Conservation (phyloP, 1,140 invertebrate genomes). For the Holotrichia oblita region DNA sequence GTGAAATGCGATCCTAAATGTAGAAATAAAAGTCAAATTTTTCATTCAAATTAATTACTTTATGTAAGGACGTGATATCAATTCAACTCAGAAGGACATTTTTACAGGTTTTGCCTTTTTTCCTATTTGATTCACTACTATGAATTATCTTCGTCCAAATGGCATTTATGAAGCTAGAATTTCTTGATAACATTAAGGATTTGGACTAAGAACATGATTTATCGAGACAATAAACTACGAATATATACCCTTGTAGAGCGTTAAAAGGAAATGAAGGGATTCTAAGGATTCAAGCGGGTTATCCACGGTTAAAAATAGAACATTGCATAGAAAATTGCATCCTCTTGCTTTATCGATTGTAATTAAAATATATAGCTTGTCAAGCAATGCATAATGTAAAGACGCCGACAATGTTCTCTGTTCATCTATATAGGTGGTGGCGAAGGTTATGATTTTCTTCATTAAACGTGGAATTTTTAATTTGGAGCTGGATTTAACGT, state of each 20-base stretch:
- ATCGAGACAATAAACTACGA: background rate
- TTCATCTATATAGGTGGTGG: background rate
- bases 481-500: background rate
- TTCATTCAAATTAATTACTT: no score
- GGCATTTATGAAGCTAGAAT: no score
- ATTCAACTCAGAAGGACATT: no score
- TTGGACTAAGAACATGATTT: background rate
- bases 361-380: background rate
- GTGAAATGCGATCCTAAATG: no score
- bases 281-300: constrained; percentile 1
- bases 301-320: background rate
- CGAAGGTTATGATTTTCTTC: background rate
- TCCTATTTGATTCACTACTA: no score
- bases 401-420: background rate
- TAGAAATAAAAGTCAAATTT: no score
- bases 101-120: no score
- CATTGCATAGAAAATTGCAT: background rate
- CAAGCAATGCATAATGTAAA: background rate
- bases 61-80: no score
- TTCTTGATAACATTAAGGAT: background rate
- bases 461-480: background rate
- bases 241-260: background rate
- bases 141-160: no score
- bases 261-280: constrained; percentile 7
- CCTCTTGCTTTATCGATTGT: constrained; percentile 6